Evolutionary conservation across 2,113 vertebrate genomes (phyloP).

Genomic region (Sylvilagus bachmani): DNA sequence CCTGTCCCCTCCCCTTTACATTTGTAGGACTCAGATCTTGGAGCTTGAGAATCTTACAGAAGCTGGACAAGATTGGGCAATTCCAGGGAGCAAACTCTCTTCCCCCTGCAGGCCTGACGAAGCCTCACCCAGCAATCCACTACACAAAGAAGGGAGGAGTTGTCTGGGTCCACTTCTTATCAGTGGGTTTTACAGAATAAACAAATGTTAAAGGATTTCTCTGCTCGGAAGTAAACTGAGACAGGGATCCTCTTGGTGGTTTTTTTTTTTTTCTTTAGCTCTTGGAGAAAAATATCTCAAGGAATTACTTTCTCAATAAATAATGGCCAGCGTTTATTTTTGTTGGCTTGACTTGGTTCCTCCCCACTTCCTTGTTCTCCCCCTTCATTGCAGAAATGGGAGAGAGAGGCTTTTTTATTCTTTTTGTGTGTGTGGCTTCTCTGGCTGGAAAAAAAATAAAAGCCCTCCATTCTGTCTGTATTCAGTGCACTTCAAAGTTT

Average conservation of each 20-base stretch:
- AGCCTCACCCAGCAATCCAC: neutral
- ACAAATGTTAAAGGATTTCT: slow-evolving; percentile 59
- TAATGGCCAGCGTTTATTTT: slow-evolving; percentile 67
- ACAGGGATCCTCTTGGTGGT: slow-evolving; percentile 14
- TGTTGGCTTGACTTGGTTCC: slow-evolving; percentile 5
- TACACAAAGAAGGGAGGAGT: neutral
- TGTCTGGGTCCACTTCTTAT: neutral
- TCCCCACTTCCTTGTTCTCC: slow-evolving; percentile 30
- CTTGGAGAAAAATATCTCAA: slow-evolving; percentile 12
- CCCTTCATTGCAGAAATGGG: slow-evolving; percentile 48
- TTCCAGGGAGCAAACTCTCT: neutral
- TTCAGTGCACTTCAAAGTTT: slow-evolving; percentile 74
- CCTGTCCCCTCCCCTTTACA: neutral
- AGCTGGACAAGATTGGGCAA: neutral
- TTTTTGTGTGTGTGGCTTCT: slow-evolving; percentile 61
- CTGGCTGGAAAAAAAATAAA: slow-evolving; percentile 71
- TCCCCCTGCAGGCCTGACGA: neutral
- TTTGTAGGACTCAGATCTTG: neutral
- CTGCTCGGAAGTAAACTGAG: slow-evolving; percentile 59
- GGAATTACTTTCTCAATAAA: slow-evolving; percentile 70
- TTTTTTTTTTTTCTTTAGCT: neutral
- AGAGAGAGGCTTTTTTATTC: neutral
- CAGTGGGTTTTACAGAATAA: slow-evolving; percentile 36
- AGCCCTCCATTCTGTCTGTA: slow-evolving; percentile 69
- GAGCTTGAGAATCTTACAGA: neutral